Base-by-base conservation (phyloP, 2,113 vertebrate genomes). In the Pterophyllum scalare region DNA sequence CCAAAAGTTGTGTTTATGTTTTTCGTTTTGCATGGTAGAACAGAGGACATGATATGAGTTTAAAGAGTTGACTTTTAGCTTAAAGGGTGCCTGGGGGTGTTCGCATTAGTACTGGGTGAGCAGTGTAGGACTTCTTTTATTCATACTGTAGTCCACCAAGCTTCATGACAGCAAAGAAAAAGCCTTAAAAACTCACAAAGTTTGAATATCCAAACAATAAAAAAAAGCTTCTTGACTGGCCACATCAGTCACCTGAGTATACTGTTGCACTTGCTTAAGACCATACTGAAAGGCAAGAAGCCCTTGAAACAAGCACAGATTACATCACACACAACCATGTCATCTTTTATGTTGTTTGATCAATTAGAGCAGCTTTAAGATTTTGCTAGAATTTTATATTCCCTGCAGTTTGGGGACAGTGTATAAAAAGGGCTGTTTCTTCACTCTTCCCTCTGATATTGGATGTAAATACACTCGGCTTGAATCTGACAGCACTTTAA, bases 31-130 rank as follows among this genome's bases (percentile, higher is more conserved):
- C 10, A 17, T 38, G 28, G 19, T 22, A 52, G 28, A 17, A 43
- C 7, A 59, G 24, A 70, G n/a, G 31, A 62, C 26, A 59, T 46
- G 6, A 61, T 81, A 59, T 35, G 2, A 80, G 20, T 38, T 82
- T 83, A 35, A 64, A 72, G n/a, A 56, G 57, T 57, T 81, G 72
- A 20, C 59, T 82, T 77, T 79, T 10, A 54, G 61, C 81, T 82
- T 62, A 46, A 59, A 84, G 79, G 83, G 4, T 64, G 78, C 83
- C 78, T 52, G n/a, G 74, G 59, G 77, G 19, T 59, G 28, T 75
- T 86, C 33, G 20, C 58, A 77, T 86, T 38, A 43, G 3, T 54
- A 54, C 67, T 54, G 26, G 67, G 17, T 38, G 74, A 81, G 56
- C 7, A 57, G 13, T 54, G 56, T 40, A 59, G 24, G 59, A 43